These are phyloP conservation scores for Pseudopipra pipra DNA, from an alignment of 2,113 vertebrate genomes.

Conservation along the genomic window DNA sequence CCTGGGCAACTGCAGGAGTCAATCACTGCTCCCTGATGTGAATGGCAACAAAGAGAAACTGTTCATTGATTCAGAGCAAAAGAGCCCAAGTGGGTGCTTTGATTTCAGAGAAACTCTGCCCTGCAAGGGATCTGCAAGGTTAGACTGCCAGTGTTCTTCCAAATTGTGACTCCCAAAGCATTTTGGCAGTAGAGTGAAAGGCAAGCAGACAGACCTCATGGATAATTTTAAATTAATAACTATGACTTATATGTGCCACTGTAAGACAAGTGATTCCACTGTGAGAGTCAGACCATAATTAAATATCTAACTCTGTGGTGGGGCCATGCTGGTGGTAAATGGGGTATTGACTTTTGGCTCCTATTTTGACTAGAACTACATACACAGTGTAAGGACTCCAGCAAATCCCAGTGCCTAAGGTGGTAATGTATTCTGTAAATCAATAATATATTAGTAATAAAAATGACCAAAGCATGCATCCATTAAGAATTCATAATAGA, in stretches of 20 bases:
- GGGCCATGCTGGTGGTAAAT: constrained; percentile 50
- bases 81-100: constrained; percentile 17
- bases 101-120: constrained; percentile 12
- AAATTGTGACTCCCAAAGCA: neutral
- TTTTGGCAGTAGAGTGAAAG: constrained; percentile 25
- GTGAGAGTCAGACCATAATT: constrained; percentile 3
- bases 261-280: neutral
- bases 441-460: constrained; percentile 68
- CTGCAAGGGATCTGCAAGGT: neutral
- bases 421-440: constrained; percentile 53
- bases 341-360: constrained; percentile 55
- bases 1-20: constrained; percentile 33
- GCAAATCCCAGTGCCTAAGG: constrained; percentile 33
- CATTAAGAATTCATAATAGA: constrained; percentile 61
- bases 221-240: constrained; percentile 52
- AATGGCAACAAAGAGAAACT: constrained; percentile 10
- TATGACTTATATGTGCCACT: constrained; percentile 21
- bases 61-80: constrained; percentile 16
- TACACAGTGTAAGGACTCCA: constrained; percentile 23
- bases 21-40: constrained; percentile 23
- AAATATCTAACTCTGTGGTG: neutral
- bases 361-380: constrained; percentile 52
- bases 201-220: neutral
- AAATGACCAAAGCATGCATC: constrained; percentile 53
- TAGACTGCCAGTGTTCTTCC: constrained; percentile 10